Conservation (phyloP, 2,888 invertebrate species). For the Zeuzera pyrina region DNA sequence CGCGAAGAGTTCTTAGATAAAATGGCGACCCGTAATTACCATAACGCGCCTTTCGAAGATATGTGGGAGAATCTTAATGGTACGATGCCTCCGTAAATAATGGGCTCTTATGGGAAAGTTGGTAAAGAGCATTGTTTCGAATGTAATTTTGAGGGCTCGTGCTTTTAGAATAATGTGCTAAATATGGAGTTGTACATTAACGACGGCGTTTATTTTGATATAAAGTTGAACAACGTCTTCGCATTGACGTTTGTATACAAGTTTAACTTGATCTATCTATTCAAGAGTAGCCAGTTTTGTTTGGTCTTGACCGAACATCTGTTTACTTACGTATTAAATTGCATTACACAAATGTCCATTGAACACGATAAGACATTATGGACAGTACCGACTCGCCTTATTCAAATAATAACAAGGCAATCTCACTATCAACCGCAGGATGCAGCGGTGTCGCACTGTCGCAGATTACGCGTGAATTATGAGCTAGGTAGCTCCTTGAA, state of each 20-base stretch:
- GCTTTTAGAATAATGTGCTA: conserved; percentile 67
- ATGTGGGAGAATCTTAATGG: conserved; percentile 73
- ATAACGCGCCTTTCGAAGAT: conserved; percentile 71
- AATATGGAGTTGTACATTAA: conserved; percentile 46
- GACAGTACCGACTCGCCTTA: too few relatives aligned
- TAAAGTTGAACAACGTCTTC: conserved; percentile 25
- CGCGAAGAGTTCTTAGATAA: conserved; percentile 66
- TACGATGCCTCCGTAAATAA: conserved; percentile 71
- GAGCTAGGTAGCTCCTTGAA: too few relatives aligned
- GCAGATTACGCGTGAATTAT: conserved; percentile 58
- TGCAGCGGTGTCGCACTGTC: conserved; percentile 40
- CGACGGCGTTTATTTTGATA: conserved; percentile 46
- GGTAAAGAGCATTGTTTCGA: conserved; percentile 70
- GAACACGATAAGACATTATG: too few relatives aligned
- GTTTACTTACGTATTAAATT: too few relatives aligned
- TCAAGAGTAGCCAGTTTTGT: too few relatives aligned
- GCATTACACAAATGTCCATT: too few relatives aligned
- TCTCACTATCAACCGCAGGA: conserved; percentile 41
- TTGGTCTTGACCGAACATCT: too few relatives aligned
- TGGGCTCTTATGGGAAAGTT: conserved; percentile 73
- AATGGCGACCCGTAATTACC: conserved; percentile 73
- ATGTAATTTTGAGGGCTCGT: conserved; percentile 69
- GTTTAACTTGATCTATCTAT: conserved; percentile 5
- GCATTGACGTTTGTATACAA: conserved; percentile 7
- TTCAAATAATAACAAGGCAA: conserved; percentile 2